Evolutionary conservation across 1,140 invertebrate genomes (phyloP).

Genomic region (Coptotermes formosanus): DNA sequence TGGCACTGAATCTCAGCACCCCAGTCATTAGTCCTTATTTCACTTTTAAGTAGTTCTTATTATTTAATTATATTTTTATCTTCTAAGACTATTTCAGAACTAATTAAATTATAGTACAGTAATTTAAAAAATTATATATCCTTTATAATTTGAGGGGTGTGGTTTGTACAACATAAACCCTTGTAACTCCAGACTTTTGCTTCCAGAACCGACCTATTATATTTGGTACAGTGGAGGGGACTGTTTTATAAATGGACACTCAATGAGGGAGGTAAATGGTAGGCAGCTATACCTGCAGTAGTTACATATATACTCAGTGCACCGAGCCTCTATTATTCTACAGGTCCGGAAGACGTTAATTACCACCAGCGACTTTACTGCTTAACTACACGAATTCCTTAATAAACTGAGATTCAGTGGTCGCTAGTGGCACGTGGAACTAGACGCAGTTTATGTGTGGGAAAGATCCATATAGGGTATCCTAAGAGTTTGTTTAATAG

Average conservation of each 20-base stretch:
- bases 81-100: not conserved
- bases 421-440: not conserved
- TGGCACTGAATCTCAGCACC: not conserved
- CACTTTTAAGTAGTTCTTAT: not conserved
- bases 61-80: not conserved
- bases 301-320: not conserved
- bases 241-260: not conserved
- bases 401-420: not conserved
- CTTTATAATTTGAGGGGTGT: not conserved
- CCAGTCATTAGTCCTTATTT: not conserved
- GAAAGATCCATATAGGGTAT: not conserved
- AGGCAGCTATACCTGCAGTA: not conserved
- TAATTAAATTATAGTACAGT: not conserved
- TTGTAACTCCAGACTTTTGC: not conserved
- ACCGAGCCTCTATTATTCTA: not conserved
- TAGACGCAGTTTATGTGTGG: not conserved
- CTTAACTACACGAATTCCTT: not conserved
- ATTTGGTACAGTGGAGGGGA: not conserved
- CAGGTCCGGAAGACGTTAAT: conserved; percentile 4
- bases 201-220: not conserved
- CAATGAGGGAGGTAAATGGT: not conserved
- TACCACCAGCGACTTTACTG: not conserved
- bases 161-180: not conserved
- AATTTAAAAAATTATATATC: conserved; percentile 1
- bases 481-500: not conserved